Conservation (phyloP, 2,113 vertebrate genomes). For the Manacus vitellinus region DNA sequence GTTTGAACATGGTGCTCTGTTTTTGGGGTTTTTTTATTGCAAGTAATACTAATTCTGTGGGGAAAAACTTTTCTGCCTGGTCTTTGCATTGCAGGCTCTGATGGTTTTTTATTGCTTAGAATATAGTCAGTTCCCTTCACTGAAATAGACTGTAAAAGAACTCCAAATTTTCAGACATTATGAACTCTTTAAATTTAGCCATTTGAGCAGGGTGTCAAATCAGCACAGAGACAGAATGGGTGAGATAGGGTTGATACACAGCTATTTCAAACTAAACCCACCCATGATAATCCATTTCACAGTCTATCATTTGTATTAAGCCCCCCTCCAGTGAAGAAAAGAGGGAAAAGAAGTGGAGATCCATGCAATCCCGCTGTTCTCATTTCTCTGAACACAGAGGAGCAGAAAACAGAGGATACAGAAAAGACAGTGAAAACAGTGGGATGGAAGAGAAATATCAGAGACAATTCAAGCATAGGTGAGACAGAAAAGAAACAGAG, state of each 20-base stretch:
- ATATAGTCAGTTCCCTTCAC: neutral
- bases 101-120: neutral
- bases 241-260: neutral
- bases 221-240: neutral
- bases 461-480: neutral
- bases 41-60: neutral
- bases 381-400: neutral
- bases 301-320: neutral
- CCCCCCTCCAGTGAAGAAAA: neutral
- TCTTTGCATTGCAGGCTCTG: neutral
- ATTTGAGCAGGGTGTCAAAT: neutral
- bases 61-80: neutral
- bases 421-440: neutral
- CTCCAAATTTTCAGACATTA: neutral
- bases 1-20: neutral
- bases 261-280: neutral
- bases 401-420: neutral
- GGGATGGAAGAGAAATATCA: neutral
- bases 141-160: neutral
- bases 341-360: neutral
- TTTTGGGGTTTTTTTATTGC: neutral
- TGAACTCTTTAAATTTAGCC: neutral
- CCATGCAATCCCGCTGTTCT: neutral
- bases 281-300: neutral
- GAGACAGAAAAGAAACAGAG: neutral